Conservation (phyloP, 2,797 vertebrate genomes). For the Manis crassicaudata region DNA sequence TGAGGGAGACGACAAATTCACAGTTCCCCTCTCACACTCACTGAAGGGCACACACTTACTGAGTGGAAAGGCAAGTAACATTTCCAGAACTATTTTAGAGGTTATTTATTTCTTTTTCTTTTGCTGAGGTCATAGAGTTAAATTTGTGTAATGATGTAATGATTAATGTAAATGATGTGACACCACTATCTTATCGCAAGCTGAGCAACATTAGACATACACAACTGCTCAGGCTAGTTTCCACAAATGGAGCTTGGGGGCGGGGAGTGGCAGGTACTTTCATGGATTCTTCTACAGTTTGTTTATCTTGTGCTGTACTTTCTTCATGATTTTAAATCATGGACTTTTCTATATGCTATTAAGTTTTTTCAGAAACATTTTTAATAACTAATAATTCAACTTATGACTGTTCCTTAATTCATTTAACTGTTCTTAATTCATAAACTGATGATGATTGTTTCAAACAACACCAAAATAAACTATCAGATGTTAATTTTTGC, state of each 20-base stretch:
- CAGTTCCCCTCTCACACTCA: not conserved
- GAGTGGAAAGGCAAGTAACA: not conserved
- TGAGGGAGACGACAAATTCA: not conserved
- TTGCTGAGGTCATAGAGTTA: not conserved
- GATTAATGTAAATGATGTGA: not conserved
- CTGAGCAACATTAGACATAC: not conserved
- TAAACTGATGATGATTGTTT: not conserved
- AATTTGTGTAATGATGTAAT: not conserved
- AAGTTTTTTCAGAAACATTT: slow-evolving; percentile 16
- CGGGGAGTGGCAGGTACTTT: not conserved
- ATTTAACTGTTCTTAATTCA: slow-evolving; percentile 34
- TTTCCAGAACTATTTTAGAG: not conserved
- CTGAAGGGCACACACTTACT: not conserved
- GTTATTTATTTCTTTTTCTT: not conserved
- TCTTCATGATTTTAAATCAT: not conserved
- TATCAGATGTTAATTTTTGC: slow-evolving; percentile 35
- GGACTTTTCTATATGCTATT: slow-evolving; percentile 16
- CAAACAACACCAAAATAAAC: not conserved
- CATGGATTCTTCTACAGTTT: not conserved
- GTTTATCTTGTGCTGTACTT: not conserved
- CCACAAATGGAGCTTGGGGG: not conserved
- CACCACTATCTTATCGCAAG: not conserved
- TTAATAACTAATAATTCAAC: slow-evolving; percentile 55
- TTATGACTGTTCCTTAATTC: slow-evolving; percentile 6
- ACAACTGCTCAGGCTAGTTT: not conserved